Evolutionary conservation across 2,113 vertebrate species (phyloP), one percentile per base, ranked within the genome.

Genomic region (Periophthalmodon schlosseri): DNA sequence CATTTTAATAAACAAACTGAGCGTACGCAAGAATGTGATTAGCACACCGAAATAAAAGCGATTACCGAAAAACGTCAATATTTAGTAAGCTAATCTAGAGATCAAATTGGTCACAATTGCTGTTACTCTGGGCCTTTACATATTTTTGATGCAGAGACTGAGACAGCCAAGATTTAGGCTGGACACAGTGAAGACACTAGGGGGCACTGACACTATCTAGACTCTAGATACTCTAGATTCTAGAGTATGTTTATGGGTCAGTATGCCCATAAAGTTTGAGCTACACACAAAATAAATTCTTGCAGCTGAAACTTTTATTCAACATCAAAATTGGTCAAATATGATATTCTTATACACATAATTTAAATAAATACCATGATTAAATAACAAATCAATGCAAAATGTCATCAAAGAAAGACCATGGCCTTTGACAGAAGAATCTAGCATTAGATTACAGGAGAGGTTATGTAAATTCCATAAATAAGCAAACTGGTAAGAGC

Each of bases 321-420:
- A 88, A 90, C 83, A 76, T 86, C 61, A 85, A 84, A 91, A 88
- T 21, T 84, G 77, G 73, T 89, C 88, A 91, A 91, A 87, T 89
- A 90, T 90, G 78, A 18, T 75, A 89, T 75, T 86, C 75, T 84
- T 74, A 63, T 89, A 91, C 86, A 78, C 84, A 92, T 77, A 76
- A 79, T 76, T 84, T 83, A 90, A 89, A 91, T 92, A 88, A 91
- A 90, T 89, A 87, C 23, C 71, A 72, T 79, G 58, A 83, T 78
- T 82, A 87, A 86, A 73, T 28, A 86, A 91, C 78, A 87, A 87
- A 10, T 44, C 39, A 44, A 88, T 24, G 75, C 75, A 84, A 83
- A 82, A 82, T 79, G 81, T 80, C 64, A 76, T 83, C 50, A 84
- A 80, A 82, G 73, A 82, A 76, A 78, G 67, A 80, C 74, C 76